Evolutionary conservation across 1,140 invertebrate species (phyloP), one percentile per base, ranked within the genome.

Genomic region (Eulimnadia texana): DNA sequence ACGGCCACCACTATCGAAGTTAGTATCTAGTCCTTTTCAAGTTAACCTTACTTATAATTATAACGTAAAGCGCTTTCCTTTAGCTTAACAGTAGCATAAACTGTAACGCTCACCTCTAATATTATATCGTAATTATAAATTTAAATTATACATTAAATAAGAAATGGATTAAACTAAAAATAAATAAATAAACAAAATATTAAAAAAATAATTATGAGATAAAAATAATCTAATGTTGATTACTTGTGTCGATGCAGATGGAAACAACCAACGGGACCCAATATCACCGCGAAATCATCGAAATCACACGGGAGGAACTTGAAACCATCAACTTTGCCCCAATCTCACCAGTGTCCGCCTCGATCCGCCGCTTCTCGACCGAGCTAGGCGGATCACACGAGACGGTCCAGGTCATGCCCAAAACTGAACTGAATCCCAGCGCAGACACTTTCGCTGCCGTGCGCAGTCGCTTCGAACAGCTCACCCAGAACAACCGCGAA

Each of bases 391-490:
- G 33, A 6, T 42, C 1, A 33, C 16, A 58, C 9, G 27, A 20
- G 55, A 28, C 3, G 55, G 22, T 13, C 23, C 1, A 3, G 27
- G 42, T 42, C 23, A 20, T 22, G 20, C 22, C 58, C n/a, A 22
- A 23, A 19, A 60, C 58, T 22, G 47, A 50, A 19, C n/a, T 60
- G 2, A 60, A 61, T 13, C 60, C 60, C 49, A 61, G 50, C 53
- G 60, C 60, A 13, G 50, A 33, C 16, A 54, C 49, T 28, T 61
- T 61, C 50, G 60, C 60, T 3, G 51, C 50, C 13, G 60, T 61
- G n/a, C 50, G 60, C 20, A 33, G 53, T 22, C 50, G 60, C 20
- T 61, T 61, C 23, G 60, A 61, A 27, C 60, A 61, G 42, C 52
- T 61, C 16, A 61, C 50, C 16, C 28, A 27, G 2, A 54, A 60